These are phyloP conservation scores for Leptinotarsa haldemani DNA, from an alignment of 2,888 invertebrate genomes.

Conservation along the genomic window DNA sequence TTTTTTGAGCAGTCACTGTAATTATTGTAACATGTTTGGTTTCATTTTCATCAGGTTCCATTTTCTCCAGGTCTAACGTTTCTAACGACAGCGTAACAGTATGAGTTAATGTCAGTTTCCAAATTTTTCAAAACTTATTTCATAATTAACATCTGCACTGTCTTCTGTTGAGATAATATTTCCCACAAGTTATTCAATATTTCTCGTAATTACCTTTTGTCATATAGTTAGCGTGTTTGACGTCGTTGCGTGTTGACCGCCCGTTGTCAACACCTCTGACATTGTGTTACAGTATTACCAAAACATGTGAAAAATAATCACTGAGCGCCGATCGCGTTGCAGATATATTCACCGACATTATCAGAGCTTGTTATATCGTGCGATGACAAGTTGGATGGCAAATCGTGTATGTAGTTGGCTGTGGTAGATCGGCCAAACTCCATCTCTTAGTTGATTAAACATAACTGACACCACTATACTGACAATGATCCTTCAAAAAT, in stretches of 20 bases:
- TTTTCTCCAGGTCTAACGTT: no score
- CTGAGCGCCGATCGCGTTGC: constrained; percentile 15
- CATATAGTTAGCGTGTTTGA: constrained; percentile 48
- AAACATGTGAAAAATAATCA: constrained; percentile 27
- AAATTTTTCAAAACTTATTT: no score
- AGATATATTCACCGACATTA: constrained; percentile 23
- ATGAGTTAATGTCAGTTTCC: no score
- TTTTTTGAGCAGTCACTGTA: no score
- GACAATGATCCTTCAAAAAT: background rate
- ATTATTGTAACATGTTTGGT: no score
- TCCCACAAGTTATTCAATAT: background rate
- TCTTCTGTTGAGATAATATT: no score
- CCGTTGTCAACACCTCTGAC: constrained; percentile 53
- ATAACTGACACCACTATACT: no score
- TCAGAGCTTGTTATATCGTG: constrained; percentile 24
- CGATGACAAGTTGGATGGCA: constrained; percentile 21
- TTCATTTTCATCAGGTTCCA: no score
- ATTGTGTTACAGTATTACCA: constrained; percentile 43
- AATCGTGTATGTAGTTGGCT: background rate
- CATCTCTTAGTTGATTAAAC: background rate
- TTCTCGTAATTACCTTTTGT: constrained; percentile 50
- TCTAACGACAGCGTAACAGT: no score
- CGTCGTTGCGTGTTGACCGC: constrained; percentile 46
- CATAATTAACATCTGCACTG: no score
- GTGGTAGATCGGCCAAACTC: background rate